These are phyloP conservation scores for Podargus strigoides DNA, from an alignment of 2,797 vertebrate genomes.

Conservation along the genomic window DNA sequence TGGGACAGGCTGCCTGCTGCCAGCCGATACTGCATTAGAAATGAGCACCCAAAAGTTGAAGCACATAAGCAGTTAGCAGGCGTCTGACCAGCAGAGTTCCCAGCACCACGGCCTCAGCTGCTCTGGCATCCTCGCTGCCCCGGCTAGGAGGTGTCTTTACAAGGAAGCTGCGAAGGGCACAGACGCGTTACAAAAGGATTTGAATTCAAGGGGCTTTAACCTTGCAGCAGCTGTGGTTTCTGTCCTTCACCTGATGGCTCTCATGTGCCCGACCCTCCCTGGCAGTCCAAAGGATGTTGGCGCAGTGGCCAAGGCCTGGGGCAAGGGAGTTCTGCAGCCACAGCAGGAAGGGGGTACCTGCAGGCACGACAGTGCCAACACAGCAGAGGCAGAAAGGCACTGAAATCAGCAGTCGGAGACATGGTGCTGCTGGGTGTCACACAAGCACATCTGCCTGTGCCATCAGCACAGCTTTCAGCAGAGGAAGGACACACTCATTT, in stretches of 20 bases:
- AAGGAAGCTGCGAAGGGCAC: neutral
- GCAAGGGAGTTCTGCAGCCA: neutral
- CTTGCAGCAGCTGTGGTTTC: neutral
- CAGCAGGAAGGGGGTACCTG: neutral
- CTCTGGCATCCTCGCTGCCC: accelerated
- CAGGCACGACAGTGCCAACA: too few species aligned
- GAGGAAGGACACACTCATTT: neutral
- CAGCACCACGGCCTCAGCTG: accelerated
- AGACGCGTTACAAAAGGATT: accelerated
- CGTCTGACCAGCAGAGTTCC: neutral
- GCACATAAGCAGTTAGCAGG: accelerated
- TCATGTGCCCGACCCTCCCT: neutral
- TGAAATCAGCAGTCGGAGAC: neutral
- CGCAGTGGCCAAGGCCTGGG: accelerated
- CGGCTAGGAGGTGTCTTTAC: neutral
- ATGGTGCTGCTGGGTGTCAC: neutral
- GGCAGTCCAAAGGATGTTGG: too few species aligned
- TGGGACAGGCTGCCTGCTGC: accelerated
- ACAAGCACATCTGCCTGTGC: accelerated
- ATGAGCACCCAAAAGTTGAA: neutral
- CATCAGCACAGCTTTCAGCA: neutral
- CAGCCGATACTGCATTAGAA: accelerated
- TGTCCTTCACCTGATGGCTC: neutral
- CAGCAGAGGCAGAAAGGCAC: accelerated
- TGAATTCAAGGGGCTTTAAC: neutral